Base-by-base conservation (phyloP, 2,113 vertebrate species). In the Caranx ignobilis region DNA sequence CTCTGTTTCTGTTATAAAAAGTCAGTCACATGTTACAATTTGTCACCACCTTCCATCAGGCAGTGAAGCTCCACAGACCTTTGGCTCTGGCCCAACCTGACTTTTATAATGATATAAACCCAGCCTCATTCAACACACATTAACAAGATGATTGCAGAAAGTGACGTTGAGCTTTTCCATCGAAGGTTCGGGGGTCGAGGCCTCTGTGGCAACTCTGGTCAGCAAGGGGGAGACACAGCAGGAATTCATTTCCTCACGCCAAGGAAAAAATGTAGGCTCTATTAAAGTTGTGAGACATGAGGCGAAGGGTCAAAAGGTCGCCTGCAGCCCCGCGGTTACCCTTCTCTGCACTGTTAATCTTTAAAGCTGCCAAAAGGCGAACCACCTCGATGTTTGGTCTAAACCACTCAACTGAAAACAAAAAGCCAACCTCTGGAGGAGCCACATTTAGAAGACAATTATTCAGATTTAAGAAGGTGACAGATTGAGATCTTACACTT, bases 181-280 rank as follows among this genome's bases (percentile, higher is more conserved):
- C 60, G 11, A 69, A 47, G 2, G 34, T 11, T 55, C 11, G 0
- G 45, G 45, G 57, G 66, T 43, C 56, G 37, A 63, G 6, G 35
- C 21, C 3, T 9, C 52, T 39, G 65, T 31, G 52, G 9, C 32
- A 11, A 3, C 3, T 39, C 74, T 41, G 59, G 50, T 2, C 73
- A 66, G 31, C 11, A 4, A 78, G 79, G 39, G 67, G 48, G 32
- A 76, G 59, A 18, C 7, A 0, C 63, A 74, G 71, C 12, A 37
- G 83, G 47, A 73, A 26, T 52, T 65, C 34, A 61, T 82, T 81
- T 77, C 66, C 74, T 69, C 62, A 13, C 0, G 0, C 8, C 2
- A 31, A 57, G 56, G 32, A 5, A 61, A 69, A 73, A 69, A 73
- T 21, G 18, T 47, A 37, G 61, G 8, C 52, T 48, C 45, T n/a